A percentile compares a stretch with the other conserved stretches of the same genome.
Evolutionary conservation across 2,797 vertebrate genomes (phyloP).

Genomic region (Tokudaia tokunoshimensis): DNA sequence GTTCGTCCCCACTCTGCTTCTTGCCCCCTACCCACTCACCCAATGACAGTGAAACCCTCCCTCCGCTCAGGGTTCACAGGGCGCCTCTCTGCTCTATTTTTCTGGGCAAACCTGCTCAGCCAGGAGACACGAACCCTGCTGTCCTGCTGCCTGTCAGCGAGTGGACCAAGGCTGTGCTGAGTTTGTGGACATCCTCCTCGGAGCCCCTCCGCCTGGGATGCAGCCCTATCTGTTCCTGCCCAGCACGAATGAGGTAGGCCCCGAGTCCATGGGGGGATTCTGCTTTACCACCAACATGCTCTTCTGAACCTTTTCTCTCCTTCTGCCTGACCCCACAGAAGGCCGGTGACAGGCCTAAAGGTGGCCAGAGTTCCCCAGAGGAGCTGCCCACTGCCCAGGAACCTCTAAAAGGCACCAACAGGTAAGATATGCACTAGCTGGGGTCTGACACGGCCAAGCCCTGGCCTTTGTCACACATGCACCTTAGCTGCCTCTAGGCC

Average conservation of each 20-base stretch:
- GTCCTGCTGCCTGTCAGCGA: conserved; percentile 48
- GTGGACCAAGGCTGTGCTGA: conserved; percentile 62
- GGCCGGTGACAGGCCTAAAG: conserved; percentile 75
- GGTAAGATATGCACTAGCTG: conserved; percentile 82
- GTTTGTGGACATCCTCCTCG: conserved; percentile 81
- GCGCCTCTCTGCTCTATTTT: background rate
- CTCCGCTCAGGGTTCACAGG: too few relatives aligned
- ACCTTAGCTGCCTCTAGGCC: background rate
- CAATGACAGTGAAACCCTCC: too few relatives aligned
- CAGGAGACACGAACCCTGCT: rapidly evolving
- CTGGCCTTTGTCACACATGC: background rate
- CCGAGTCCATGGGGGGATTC: rapidly evolving
- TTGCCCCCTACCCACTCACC: background rate
- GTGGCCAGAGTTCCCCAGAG: conserved; percentile 68
- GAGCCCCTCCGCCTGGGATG: conserved; percentile 66
- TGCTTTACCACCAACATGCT: background rate
- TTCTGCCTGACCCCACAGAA: conserved; percentile 67
- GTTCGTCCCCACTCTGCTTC: too few relatives aligned
- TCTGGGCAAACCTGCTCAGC: conserved; percentile 20
- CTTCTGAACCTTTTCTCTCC: background rate
- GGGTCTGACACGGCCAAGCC: background rate
- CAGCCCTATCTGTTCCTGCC: conserved; percentile 70
- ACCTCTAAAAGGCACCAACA: conserved; percentile 81
- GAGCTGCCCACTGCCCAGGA: conserved; percentile 66
- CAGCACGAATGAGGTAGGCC: conserved; percentile 73